A percentile compares a stretch with the other conserved stretches of the same genome.
These are phyloP conservation scores for Stomatorhinus ivindoensis DNA, from an alignment of 2,113 vertebrate genomes.

Conservation along the genomic window DNA sequence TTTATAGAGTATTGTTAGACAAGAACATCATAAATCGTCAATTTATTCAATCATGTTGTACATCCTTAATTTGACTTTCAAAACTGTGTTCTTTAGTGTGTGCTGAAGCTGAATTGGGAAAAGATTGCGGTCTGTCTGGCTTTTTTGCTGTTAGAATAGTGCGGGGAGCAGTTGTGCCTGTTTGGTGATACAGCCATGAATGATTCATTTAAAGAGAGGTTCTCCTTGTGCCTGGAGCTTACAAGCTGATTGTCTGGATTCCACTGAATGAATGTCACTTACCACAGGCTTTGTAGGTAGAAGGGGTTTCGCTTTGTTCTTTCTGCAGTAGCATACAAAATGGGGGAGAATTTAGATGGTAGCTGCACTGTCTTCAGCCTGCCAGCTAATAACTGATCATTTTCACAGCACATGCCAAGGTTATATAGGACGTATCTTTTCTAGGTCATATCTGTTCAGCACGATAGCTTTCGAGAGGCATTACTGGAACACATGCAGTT, in stretches of 20 bases:
- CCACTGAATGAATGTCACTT: background rate
- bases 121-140: background rate
- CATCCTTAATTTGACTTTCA: background rate
- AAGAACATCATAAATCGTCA: background rate
- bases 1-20: background rate
- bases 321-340: background rate
- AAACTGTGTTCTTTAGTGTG: background rate
- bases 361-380: constrained; percentile 30
- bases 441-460: constrained; percentile 53
- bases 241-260: background rate
- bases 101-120: background rate
- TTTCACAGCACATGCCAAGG: constrained; percentile 39
- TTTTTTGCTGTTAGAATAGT: background rate
- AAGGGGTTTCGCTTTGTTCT: background rate
- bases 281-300: background rate
- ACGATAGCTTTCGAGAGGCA: background rate
- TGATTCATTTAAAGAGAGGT: constrained; percentile 24
- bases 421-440: constrained; percentile 58
- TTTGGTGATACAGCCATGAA: constrained; percentile 22
- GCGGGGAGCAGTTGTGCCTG: background rate
- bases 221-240: background rate
- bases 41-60: background rate
- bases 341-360: constrained; percentile 1
- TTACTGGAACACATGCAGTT: background rate
- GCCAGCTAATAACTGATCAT: constrained; percentile 29